Percentiles rank a stretch among this genome's conserved stretches.
Evolutionary conservation across 1,140 invertebrate genomes (phyloP).

Genomic region (Eulimnadia texana): DNA sequence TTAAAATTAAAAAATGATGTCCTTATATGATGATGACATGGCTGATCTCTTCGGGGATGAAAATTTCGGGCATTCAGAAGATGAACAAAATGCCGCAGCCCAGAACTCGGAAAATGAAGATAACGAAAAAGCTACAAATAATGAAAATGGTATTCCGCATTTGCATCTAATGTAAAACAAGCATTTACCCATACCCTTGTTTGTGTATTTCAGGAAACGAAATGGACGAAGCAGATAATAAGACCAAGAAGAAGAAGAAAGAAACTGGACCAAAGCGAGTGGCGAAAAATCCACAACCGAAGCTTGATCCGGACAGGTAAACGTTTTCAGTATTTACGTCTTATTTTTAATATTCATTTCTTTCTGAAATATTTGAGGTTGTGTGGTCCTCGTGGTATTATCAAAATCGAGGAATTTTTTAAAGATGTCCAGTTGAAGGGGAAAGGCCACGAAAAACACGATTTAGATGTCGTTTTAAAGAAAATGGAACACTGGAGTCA

Average conservation of each 20-base stretch:
- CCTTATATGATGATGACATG: background rate
- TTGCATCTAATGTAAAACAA: no score
- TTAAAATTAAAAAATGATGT: background rate
- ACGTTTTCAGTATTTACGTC: background rate
- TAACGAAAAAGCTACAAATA: no score
- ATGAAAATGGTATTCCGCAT: no score
- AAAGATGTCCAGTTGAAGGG: constrained; percentile 70
- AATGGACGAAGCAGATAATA: no score
- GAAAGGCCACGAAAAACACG: constrained; percentile 64
- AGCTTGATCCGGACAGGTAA: background rate
- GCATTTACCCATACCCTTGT: no score
- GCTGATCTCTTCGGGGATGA: background rate
- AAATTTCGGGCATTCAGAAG: background rate
- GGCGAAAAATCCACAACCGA: background rate
- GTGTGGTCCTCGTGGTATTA: constrained; percentile 58
- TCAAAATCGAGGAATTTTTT: constrained; percentile 59
- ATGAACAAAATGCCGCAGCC: background rate
- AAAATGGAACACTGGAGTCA: constrained; percentile 85
- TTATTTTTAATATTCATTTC: background rate
- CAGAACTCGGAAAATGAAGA: background rate
- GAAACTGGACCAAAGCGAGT: background rate
- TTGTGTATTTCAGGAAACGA: no score
- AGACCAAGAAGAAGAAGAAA: background rate
- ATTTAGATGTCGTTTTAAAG: constrained; percentile 63
- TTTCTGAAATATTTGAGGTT: constrained; percentile 31